Base-by-base conservation (phyloP, 1,140 invertebrate genomes). In the Caerostris darwini region DNA sequence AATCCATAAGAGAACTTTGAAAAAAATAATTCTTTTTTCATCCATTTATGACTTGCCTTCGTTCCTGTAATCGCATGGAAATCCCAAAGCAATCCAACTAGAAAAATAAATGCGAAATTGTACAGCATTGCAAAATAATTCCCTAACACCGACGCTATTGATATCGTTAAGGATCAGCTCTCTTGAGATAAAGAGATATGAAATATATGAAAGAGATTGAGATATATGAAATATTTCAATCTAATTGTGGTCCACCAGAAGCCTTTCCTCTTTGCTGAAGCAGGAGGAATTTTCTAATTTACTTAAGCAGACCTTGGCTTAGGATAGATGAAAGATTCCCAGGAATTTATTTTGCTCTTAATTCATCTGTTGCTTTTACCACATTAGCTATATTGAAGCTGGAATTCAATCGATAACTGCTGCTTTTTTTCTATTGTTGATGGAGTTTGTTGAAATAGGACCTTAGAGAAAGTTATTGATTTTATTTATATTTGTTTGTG, bases 291-390 rank as follows among this genome's bases (percentile, higher is more conserved):
- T 77, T 77, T 77, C 71, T 77, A 8, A 77, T 77, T 77, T 77
- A 77, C 71, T 19, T 77, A 77, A 77, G 71, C 71, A 50, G 34
- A 34, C 34, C 34, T 10, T 10, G 71, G 19, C 71, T 12, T 12
- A 53, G 34, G 71, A 77, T 50, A 34, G 71, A 77, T 77, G 71
- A 77, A 77, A 77, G 71, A 77, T 77, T 34, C 53, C 50, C 50
- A 34, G 71, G 71, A 77, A 77, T 77, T 77, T 77, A 77, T 77
- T 77, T 77, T 77, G 50, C 71, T 34, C 5, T 77, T 77, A 77
- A 77, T 77, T 77, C 71, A 77, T 77, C 34, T 77, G 71, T 77
- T 77, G 71, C 19, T 77, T 77, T 77, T 8, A 77, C 50, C 34
- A 12, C 71, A 77, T 77, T 12, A 77, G 71, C 71, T 77, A 77